Base-by-base conservation (phyloP, 2,113 vertebrate genomes). In the Colius striatus region DNA sequence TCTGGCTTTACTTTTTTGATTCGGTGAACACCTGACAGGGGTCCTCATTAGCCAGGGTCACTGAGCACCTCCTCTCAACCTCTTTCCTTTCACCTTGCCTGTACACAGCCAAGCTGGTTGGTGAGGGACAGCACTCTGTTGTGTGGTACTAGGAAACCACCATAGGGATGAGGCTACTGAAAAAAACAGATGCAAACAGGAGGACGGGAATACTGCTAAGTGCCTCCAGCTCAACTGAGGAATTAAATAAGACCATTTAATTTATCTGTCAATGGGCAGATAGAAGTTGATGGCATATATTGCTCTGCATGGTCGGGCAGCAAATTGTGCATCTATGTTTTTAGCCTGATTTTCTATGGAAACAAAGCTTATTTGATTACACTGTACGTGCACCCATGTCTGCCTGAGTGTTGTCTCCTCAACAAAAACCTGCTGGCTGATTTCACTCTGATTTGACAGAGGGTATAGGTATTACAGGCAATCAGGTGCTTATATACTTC, bases 291-390 rank as follows among this genome's bases (percentile, higher is more conserved):
- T 93, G 92, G 76, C 83, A 68, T 75, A 66, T 92, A 95, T 63
- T 63, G 83, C 87, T 85, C 45, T 2, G 75, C 95, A 92, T 91
- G 90, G 86, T 84, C 2, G 1, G 79, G 88, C 90, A 94, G 90
- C 88, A 97, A 95, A 97, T 92, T 75, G 85, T 80, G 90, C 92
- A 90, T 92, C 73, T 94, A 91, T 95, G 91, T 96, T 96, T 95
- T 95, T 93, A 96, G 65, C 61, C 76, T 68, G 80, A 92, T 97
- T 91, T 97, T 94, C 72, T 93, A 88, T 50, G 91, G 86, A 95
- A 97, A 95, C 91, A 87, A 93, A 96, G 76, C 86, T 93, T 81
- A 74, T 84, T 84, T 92, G 95, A 92, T 89, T 67, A 91, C 53
- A 55, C 26, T 81, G 51, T 90, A 92, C 10, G 23, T 86, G 67